phyloP scores from a whole-genome alignment of 2,888 invertebrate genomes.

The Pomacea canaliculata region DNA sequence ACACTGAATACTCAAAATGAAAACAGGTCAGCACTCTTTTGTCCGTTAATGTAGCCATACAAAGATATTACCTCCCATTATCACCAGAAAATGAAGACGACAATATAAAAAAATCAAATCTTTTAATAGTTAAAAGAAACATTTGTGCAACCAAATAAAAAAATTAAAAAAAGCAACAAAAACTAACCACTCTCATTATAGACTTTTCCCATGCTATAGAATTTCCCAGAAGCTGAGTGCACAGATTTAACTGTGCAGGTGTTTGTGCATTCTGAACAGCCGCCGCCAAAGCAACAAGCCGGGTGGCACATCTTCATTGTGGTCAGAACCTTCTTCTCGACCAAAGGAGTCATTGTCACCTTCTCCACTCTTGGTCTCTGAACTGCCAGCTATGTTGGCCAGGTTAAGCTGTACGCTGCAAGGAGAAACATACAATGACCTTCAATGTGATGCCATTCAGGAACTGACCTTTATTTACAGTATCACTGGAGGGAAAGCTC shows the following conservation, averaged over 20 bases:
- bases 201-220: constrained; percentile 98
- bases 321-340: constrained; percentile 37
- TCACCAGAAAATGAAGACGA: no score
- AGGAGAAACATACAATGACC: not conserved
- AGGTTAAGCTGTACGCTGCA: constrained; percentile 59
- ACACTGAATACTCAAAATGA: no score
- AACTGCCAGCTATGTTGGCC: constrained; percentile 42
- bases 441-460: not conserved
- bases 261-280: constrained; percentile 87
- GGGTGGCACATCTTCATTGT: constrained; percentile 74
- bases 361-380: constrained; percentile 27
- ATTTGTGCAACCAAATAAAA: no score
- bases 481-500: no score
- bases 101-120: no score
- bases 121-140: no score
- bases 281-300: constrained; percentile 86
- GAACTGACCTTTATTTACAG: not conserved
- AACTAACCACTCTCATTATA: constrained; percentile 98
- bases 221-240: constrained; percentile 88
- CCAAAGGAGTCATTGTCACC: constrained; percentile 37
- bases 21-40: no score
- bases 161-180: no score
- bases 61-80: no score
- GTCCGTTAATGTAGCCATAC: no score
- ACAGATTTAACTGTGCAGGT: constrained; percentile 90